These are phyloP conservation scores for Anabacerthia variegaticeps DNA, from an alignment of 2,797 vertebrate species.

Conservation along the genomic window DNA sequence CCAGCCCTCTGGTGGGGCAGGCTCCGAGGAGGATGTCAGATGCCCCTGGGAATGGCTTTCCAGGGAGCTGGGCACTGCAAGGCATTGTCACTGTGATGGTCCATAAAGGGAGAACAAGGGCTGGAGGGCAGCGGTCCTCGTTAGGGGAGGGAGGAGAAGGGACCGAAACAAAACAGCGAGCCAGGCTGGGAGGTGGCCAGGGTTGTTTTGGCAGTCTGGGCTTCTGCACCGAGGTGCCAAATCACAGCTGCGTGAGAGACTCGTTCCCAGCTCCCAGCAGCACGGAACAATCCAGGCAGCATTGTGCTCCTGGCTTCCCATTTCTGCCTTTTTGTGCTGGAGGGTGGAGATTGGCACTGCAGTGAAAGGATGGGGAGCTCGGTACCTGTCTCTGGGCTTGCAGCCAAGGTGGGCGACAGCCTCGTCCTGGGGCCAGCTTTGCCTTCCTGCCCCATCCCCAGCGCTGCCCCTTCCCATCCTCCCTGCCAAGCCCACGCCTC, in stretches of 20 bases:
- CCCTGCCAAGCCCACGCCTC: not conserved
- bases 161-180: conserved; percentile 22
- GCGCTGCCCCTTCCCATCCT: not conserved
- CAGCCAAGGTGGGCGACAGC: not conserved
- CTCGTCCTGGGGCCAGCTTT: not conserved
- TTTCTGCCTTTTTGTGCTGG: not conserved
- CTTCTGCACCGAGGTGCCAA: conserved; percentile 14
- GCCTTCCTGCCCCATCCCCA: not conserved
- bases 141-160: conserved; percentile 45
- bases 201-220: conserved; percentile 51
- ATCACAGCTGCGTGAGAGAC: conserved; percentile 1
- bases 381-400: conserved; percentile 11
- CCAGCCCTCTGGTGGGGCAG: too few relatives aligned
- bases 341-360: conserved; percentile 22
- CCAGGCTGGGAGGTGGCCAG: conserved; percentile 55
- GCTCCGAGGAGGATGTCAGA: not conserved
- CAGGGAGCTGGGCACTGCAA: not conserved
- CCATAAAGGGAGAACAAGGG: conserved; percentile 39
- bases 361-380: conserved; percentile 33
- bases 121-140: conserved; percentile 38
- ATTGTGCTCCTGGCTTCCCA: not conserved
- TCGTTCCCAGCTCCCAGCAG: conserved; percentile 16
- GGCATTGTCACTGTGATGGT: conserved; percentile 46
- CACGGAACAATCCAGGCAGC: not conserved
- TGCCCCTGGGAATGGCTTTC: conserved; percentile 61